Conservation (phyloP, 37 sponge, comb jelly and placozoan species). For the Halisarca cf. caerulea region DNA sequence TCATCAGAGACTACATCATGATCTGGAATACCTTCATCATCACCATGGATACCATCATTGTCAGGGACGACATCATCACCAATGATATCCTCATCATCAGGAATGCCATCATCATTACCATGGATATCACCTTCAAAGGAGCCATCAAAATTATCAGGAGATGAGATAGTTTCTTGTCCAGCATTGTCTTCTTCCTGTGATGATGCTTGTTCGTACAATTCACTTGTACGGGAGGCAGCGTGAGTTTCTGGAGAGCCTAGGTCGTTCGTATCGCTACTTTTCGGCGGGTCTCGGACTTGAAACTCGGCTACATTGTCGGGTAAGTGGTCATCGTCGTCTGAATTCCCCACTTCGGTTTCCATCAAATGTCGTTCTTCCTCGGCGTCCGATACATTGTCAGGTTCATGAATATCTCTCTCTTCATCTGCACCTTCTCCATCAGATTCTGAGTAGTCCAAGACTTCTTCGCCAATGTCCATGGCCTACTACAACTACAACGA, state of each 20-base stretch:
- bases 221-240: too few species aligned
- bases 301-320: not conserved
- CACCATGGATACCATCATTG: slow-evolving; percentile 9
- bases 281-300: not conserved
- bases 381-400: not conserved
- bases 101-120: not conserved
- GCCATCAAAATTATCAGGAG: not conserved
- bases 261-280: too few species aligned
- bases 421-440: not conserved
- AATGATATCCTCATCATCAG: not conserved
- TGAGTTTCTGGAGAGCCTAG: too few species aligned
- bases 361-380: not conserved
- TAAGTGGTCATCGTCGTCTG: not conserved
- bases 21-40: slow-evolving; percentile 30
- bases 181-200: too few species aligned
- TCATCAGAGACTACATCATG: slow-evolving; percentile 26
- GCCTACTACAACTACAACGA: too few species aligned
- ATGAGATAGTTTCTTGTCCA: not conserved
- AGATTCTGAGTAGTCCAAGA: slow-evolving; percentile 11
- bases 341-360: not conserved
- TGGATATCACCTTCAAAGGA: not conserved
- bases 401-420: not conserved
- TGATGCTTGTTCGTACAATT: too few species aligned
- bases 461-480: slow-evolving; percentile 30
- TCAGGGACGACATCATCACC: slow-evolving; percentile 25